Base-by-base conservation (phyloP, 2,113 vertebrate genomes). In the Astur gentilis region DNA sequence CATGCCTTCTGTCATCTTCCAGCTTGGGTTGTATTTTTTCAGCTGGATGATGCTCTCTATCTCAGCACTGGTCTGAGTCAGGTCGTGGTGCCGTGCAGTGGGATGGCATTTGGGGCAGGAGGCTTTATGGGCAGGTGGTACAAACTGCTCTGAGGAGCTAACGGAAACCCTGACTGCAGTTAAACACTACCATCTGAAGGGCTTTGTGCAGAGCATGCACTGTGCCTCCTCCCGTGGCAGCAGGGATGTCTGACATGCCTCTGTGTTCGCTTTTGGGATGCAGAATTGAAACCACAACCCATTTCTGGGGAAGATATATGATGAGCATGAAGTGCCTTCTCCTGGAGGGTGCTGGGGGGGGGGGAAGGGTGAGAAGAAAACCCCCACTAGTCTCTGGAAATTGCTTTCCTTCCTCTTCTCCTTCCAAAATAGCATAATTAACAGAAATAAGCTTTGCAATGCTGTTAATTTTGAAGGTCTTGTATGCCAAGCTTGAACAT, bases 381-480 rank as follows among this genome's bases (percentile, higher is more conserved):
- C 45, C 86, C 83, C 80, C 42, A 0, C 58, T 25, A 1, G 3
- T 13, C 38, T 85, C 81, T 86, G 77, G 67, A 89, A 96, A 79
- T 60, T 26, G 72, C 78, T 93, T 92, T 90, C 84, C 94, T 97
- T 95, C 95, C 91, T 88, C 65, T 87, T n/a, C 77, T 85, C 73
- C 57, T 92, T 91, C 92, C 83, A 83, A 85, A 96, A 89, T 2
- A 80, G 64, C 36, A 4, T 17, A 49, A 87, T 92, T 69, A 89
- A 81, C 60, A 85, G 80, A 77, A 95, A 90, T 77, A 16, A 95
- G 23, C 69, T 82, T 29, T 20, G 42, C n/a, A 8, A 5, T 21
- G 90, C 77, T 58, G 64, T 86, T 64, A 26, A 80, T 71, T 78
- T n/a, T 29, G 91, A 16, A 80, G 83, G n/a, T 14, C 50, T 81